Evolutionary conservation across 2,888 invertebrate genomes (phyloP).

Genomic region (Caenorhabditis sulstoni): DNA sequence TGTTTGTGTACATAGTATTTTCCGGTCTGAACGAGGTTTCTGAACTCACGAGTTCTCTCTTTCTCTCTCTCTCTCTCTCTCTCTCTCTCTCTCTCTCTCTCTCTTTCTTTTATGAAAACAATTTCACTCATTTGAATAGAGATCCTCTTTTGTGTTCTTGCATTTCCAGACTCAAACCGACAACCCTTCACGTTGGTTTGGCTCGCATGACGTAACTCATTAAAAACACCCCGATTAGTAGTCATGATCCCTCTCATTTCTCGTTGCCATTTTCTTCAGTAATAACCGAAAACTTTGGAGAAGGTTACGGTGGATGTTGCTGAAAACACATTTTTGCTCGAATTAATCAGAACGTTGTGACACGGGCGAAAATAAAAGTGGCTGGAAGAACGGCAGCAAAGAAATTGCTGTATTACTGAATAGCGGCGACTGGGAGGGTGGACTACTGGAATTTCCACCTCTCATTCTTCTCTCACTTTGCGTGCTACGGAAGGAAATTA

Average conservation of each 20-base stretch:
- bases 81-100: background rate
- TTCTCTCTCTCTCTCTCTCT: background rate
- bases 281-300: background rate
- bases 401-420: constrained; percentile 7
- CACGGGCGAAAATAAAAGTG: background rate
- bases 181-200: background rate
- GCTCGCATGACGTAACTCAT: constrained; percentile 4
- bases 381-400: constrained; percentile 5
- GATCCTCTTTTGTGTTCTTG: background rate
- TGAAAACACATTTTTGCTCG: background rate
- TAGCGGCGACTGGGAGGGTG: constrained; percentile 4
- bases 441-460: constrained; percentile 12
- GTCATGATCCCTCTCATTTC: background rate
- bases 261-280: background rate
- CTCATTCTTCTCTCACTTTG: constrained; percentile 31
- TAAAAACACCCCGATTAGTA: constrained; percentile 12
- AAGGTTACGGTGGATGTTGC: background rate
- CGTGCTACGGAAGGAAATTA: constrained; percentile 46
- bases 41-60: no score
- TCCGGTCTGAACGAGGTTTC: no score
- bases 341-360: background rate
- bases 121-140: background rate
- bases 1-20: background rate
- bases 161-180: background rate
- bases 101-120: no score